Evolutionary conservation across 2,113 vertebrate species (phyloP), one percentile per base, ranked within the genome.

Genomic region (Myanophis thanlyinensis): DNA sequence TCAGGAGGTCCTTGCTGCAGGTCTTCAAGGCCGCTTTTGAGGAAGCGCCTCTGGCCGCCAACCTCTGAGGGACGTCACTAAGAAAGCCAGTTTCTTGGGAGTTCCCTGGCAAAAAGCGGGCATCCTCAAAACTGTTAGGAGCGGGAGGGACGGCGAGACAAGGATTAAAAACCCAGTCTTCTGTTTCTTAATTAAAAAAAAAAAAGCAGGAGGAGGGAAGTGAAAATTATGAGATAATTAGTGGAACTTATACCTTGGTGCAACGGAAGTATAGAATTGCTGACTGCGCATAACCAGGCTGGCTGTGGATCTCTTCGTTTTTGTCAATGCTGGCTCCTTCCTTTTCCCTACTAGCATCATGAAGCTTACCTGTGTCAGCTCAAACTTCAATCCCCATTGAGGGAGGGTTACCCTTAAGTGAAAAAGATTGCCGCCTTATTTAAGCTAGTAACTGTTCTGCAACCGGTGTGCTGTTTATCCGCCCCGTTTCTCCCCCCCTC

Each of bases 1-100:
- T 97, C 40, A 95, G 96, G 93, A 94, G 91, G 54, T 96, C 97
- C 3, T 90, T 97, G 86, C 93, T 87, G 0, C 95, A 97, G 87
- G 93, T 96, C 48, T 90, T 91, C 91, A 91, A 13, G 27, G 53
- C 47, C 18, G 1, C 85, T 46, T 93, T 91, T 51, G 93, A 88
- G 46, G 54, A 15, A 25, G 62, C 48, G 9, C 56, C 89, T 10
- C 56, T 22, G 1, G 88, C 52, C 3, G 52, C 53, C 12, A 84
- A 88, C 1, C 3, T 35, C n/a, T 87, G n/a, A 94, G 25, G 93
- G 25, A 20, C 0, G 44, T 12, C 13, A 46, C 44, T 4, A 52
- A 3, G 1, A 84, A 18, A 20, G 0, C 12, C 10, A 13, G 7
- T 6, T 12, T 46, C 18, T 46, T 22, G 4, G 84, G 25, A 5